These are phyloP conservation scores for Monopterus albus DNA, from an alignment of 2,113 vertebrate species.

Conservation along the genomic window DNA sequence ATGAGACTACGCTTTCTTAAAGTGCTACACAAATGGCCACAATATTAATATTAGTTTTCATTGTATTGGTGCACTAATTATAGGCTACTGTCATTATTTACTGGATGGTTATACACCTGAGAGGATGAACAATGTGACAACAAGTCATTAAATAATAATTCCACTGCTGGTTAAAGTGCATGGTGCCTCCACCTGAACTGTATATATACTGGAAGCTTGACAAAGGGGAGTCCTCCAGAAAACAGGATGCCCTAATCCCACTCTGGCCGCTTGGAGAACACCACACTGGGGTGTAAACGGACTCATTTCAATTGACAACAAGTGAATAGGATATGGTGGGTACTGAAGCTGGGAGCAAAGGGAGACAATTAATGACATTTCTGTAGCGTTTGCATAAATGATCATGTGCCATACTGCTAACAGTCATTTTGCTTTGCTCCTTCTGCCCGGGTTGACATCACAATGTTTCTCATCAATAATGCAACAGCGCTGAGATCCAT, in stretches of 20 bases:
- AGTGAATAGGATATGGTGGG: constrained; percentile 41
- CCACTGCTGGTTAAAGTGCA: background rate
- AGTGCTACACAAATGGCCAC: background rate
- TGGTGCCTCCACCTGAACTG: constrained; percentile 20
- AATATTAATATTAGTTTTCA: no score
- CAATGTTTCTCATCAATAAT: constrained; percentile 81
- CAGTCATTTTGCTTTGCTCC: constrained; percentile 77
- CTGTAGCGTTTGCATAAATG: constrained; percentile 70
- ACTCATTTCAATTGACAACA: constrained; percentile 47
- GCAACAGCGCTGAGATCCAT: constrained; percentile 73
- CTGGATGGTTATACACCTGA: constrained; percentile 6
- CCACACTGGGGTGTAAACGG: constrained; percentile 21
- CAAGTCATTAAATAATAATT: constrained; percentile 14
- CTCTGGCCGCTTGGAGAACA: constrained; percentile 18
- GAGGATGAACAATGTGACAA: background rate
- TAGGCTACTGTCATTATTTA: background rate
- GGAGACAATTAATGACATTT: constrained; percentile 75
- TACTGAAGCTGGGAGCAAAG: constrained; percentile 55
- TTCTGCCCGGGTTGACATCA: constrained; percentile 79
- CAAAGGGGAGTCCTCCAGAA: constrained; percentile 37
- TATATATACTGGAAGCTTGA: constrained; percentile 21
- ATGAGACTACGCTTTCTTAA: no score
- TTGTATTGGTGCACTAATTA: background rate
- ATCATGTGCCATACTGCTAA: constrained; percentile 69
- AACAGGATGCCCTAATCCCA: constrained; percentile 25